Evolutionary conservation across 2,113 vertebrate genomes (phyloP).

Genomic region (Patagioenas fasciata): DNA sequence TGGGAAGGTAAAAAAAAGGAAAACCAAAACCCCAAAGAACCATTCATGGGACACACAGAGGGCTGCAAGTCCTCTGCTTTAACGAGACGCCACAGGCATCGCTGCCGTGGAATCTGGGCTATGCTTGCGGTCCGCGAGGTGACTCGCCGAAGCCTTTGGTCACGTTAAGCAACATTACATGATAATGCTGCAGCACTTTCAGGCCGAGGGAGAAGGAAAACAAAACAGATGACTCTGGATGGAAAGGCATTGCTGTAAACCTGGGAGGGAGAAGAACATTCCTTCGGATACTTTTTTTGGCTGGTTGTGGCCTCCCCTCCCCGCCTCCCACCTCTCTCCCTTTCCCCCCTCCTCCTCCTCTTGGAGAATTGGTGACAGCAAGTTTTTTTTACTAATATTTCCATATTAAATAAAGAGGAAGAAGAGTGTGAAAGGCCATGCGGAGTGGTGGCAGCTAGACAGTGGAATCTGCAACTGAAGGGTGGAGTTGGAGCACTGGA

Average conservation of each 20-base stretch:
- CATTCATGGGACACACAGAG: conserved; percentile 9
- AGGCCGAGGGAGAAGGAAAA: conserved; percentile 58
- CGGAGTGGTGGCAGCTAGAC: conserved; percentile 41
- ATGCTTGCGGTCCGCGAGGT: conserved; percentile 1
- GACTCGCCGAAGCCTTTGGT: conserved; percentile 1
- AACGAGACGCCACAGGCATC: not conserved
- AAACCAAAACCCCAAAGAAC: not conserved
- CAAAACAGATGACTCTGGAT: conserved; percentile 66
- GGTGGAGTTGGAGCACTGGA: conserved; percentile 61
- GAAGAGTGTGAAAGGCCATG: conserved; percentile 62
- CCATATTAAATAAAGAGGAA: conserved; percentile 59
- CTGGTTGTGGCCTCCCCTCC: conserved; percentile 1
- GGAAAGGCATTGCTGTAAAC: conserved; percentile 65
- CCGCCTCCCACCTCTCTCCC: conserved; percentile 36
- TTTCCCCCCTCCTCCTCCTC: conserved; percentile 1
- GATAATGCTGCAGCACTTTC: conserved; percentile 54
- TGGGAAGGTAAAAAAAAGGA: not conserved
- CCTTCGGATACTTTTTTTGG: conserved; percentile 51
- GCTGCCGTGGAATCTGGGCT: conserved; percentile 45
- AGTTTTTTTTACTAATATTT: conserved; percentile 35
- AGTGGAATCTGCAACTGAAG: conserved; percentile 62
- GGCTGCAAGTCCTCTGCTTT: conserved; percentile 20
- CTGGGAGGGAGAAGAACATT: conserved; percentile 63
- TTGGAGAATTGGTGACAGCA: conserved; percentile 34
- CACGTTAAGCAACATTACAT: conserved; percentile 55